phyloP scores from a whole-genome alignment of 1,140 invertebrate genomes.

The Hylyphantes graminicola region DNA sequence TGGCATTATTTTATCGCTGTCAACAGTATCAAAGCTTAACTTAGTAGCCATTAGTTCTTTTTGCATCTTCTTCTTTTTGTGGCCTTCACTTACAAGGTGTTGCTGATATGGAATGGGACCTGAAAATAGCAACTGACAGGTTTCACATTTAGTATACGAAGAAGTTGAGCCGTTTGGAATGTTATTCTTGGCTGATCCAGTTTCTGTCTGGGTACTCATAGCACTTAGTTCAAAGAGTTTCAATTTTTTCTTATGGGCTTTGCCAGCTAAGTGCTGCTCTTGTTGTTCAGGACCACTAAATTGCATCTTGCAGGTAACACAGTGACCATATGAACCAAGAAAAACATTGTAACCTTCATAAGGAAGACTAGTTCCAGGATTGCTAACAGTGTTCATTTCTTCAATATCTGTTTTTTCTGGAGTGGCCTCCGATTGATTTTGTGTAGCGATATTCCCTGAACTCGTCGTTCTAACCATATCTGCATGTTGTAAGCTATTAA shows the following conservation, averaged over 20 bases:
- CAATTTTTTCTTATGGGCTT: not conserved
- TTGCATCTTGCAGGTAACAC: no score
- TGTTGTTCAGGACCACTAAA: no score
- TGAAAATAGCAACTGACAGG: slow-evolving; percentile 7
- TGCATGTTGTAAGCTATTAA: slow-evolving; percentile 14
- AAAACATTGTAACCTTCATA: no score
- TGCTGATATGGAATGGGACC: slow-evolving; percentile 24
- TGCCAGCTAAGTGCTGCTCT: no score
- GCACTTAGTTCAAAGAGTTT: not conserved
- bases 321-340: no score
- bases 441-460: not conserved
- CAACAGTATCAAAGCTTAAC: not conserved
- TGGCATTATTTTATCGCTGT: no score
- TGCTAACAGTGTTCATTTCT: no score
- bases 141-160: not conserved
- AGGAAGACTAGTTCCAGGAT: no score
- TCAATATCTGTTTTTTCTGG: not conserved
- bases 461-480: not conserved
- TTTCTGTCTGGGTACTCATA: not conserved
- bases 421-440: not conserved
- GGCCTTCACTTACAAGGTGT: slow-evolving; percentile 16
- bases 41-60: not conserved
- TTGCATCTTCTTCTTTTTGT: not conserved
- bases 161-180: not conserved
- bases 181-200: not conserved